Evolutionary conservation across 2,888 invertebrate species (phyloP).

Genomic region (Cataglyphis livida): DNA sequence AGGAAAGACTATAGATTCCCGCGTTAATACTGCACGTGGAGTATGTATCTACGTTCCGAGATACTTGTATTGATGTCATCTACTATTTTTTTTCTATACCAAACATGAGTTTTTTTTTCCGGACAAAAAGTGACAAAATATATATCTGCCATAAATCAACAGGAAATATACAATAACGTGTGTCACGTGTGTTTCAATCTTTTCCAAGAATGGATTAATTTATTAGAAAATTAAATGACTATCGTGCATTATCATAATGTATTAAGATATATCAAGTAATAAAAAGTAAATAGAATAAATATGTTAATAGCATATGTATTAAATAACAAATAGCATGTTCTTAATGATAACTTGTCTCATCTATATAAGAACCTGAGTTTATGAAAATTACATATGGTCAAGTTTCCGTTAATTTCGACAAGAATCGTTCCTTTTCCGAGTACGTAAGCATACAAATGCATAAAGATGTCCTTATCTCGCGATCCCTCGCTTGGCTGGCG

Average conservation of each 20-base stretch:
- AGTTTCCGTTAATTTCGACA: not conserved
- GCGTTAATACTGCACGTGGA: constrained; percentile 49
- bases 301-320: not conserved
- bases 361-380: not conserved
- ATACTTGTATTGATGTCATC: constrained; percentile 21
- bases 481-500: not conserved
- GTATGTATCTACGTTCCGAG: not conserved
- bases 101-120: constrained; percentile 26
- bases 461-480: not conserved
- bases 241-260: not conserved
- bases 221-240: not conserved
- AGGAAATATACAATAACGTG: not conserved
- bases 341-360: not conserved
- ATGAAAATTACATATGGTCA: not conserved
- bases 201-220: not conserved
- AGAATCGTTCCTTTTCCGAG: not conserved
- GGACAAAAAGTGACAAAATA: not conserved
- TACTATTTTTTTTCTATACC: not conserved
- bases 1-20: constrained; percentile 60
- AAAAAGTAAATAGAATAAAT: not conserved
- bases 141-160: not conserved
- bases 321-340: not conserved
- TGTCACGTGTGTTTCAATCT: not conserved
- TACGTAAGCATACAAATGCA: not conserved
- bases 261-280: not conserved